Percentiles rank a stretch among this genome's conserved stretches.
These are phyloP conservation scores for Drosophila quadrilineata DNA, from an alignment of 1,140 invertebrate species.

Conservation along the genomic window DNA sequence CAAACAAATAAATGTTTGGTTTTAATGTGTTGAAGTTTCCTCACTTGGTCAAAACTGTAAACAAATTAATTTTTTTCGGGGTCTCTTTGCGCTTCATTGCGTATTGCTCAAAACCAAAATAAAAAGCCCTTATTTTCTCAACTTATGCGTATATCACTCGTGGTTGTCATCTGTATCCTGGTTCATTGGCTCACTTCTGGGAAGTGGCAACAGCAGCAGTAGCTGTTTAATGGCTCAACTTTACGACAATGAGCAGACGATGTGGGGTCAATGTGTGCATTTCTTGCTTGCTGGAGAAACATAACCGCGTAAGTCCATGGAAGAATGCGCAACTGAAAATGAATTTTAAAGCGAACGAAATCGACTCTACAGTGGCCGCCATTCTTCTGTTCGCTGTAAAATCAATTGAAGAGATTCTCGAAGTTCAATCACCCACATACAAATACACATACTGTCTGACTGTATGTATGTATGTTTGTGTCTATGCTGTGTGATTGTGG, in stretches of 20 bases:
- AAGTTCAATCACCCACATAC: constrained; percentile 40
- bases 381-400: too few relatives aligned
- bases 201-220: constrained; percentile 25
- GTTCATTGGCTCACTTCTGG: constrained; percentile 52
- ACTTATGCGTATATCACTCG: constrained; percentile 2
- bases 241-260: constrained; percentile 58
- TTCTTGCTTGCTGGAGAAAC: not conserved
- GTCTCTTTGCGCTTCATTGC: not conserved
- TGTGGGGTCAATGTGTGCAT: constrained; percentile 46
- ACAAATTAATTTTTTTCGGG: not conserved
- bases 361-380: too few relatives aligned
- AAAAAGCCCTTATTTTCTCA: not conserved
- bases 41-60: constrained; percentile 10
- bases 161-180: constrained; percentile 38
- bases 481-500: too few relatives aligned
- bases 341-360: too few relatives aligned
- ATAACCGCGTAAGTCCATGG: constrained; percentile 3
- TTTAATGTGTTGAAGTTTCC: not conserved
- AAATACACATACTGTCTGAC: too few relatives aligned
- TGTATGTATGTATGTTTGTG: too few relatives aligned
- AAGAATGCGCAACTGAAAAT: too few relatives aligned
- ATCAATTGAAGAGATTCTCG: not conserved
- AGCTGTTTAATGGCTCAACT: constrained; percentile 62
- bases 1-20: not conserved
- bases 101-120: constrained; percentile 1